A percentile compares a stretch with the other conserved stretches of the same genome.
These are phyloP conservation scores for Psococerastis gibbosa DNA, from an alignment of 2,888 invertebrate genomes.

Conservation along the genomic window DNA sequence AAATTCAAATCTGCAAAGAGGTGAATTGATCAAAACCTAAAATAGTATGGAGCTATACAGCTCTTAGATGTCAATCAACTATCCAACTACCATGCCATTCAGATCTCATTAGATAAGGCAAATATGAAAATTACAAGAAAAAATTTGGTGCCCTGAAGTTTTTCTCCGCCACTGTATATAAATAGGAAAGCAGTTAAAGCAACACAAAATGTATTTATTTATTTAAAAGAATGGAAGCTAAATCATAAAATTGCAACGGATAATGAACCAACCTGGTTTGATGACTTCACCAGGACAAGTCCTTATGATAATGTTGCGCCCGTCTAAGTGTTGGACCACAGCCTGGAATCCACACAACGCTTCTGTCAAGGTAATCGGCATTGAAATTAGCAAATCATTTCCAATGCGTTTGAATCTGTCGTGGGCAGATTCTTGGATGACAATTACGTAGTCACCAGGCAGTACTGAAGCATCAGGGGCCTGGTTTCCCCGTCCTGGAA, in stretches of 20 bases:
- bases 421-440: slow-evolving; percentile 65
- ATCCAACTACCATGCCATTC: too few species aligned
- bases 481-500: slow-evolving; percentile 80
- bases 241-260: not conserved
- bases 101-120: too few species aligned
- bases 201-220: not conserved
- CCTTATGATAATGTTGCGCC: slow-evolving; percentile 58
- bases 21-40: too few species aligned
- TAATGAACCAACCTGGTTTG: slow-evolving; percentile 45
- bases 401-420: slow-evolving; percentile 57
- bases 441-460: slow-evolving; percentile 76
- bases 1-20: too few species aligned
- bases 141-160: too few species aligned
- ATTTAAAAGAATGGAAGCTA: not conserved
- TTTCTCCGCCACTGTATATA: not conserved
- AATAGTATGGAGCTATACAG: too few species aligned
- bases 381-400: slow-evolving; percentile 52
- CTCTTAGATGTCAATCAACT: not conserved
- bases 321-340: slow-evolving; percentile 76
- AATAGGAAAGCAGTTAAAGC: not conserved
- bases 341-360: slow-evolving; percentile 80
- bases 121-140: too few species aligned
- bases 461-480: slow-evolving; percentile 65
- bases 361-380: slow-evolving; percentile 63
- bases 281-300: slow-evolving; percentile 65